Evolutionary conservation across 92 coral and sea anemone species (phyloP), one percentile per base, ranked within the genome.

Genomic region (Zoanthus sociatus): DNA sequence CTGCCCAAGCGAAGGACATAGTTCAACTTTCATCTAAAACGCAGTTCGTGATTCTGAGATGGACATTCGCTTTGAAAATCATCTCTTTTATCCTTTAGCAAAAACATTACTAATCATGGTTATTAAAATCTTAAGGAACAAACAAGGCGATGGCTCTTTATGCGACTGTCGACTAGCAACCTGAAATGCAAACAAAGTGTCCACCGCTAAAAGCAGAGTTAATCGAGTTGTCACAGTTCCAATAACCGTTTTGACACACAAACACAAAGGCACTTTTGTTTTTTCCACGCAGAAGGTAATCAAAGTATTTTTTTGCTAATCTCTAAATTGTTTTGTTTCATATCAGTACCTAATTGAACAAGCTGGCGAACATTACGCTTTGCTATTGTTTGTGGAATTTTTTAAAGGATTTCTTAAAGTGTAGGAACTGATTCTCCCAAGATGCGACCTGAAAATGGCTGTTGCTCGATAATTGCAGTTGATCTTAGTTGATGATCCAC

Each of bases 51-150:
- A 66, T 64, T 79, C 64, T 67, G 55, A 66, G 74, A 86, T 14
- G 72, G 66, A 9, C 51, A 81, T 58, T 67, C 61, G 61, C 60
- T 66, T 64, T 44, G 66, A 21, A 47, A 56, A 79, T 79, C 64
- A 68, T 44, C 73, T 79, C 84, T 79, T 79, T 32, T 79, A 79
- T 63, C 75, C 85, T 66, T 11, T 37, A 37, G 61, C 92, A 56
- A 71, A 89, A 84, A 88, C 82, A 44, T 91, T 78, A 91, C 84
- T 84, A 88, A 91, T 91, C 82, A 88, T 87, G 50, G 89, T 88
- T 88, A 91, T 91, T 88, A 91, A 91, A 88, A 71, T 78, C 92
- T 81, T 81, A 81, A 81, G 63, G 75, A 66, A 81, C 46, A 81
- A 66, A 81, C 75, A 81, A 81, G 75, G 13, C 66, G 85, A 81